Evolutionary conservation across 2,888 invertebrate species (phyloP), one percentile per base, ranked within the genome.

Genomic region (Marasmarcha lunaedactyla): DNA sequence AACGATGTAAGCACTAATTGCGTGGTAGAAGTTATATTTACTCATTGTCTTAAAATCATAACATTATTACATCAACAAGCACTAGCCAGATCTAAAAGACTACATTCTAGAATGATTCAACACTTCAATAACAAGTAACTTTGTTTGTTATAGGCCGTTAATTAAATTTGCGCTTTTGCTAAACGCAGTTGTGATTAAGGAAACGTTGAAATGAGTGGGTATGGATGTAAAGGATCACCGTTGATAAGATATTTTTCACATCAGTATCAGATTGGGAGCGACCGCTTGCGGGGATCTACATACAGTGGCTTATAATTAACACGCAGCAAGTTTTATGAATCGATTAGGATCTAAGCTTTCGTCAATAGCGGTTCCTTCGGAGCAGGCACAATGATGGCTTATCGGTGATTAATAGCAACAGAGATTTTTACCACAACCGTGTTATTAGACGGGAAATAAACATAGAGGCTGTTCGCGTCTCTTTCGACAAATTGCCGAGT

Each of bases 311-410:
- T 81, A 81, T 83, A 81, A 83, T 83, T 83, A 83, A 83, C 83
- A 81, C 83, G 70, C 72, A 71, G 71, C 73, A 68, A 77, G 73
- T 78, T 73, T 81, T 81, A 79, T 81, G 76, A 81, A 78, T 73
- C 76, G 83, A 83, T 83, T 83, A 78, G 67, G 63, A 83, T 83
- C 83, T 81, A 79, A 81, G 81, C 83, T 83, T 83, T 83, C 78
- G 73, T 83, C 83, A 79, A 81, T 83, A 71, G 70, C 71, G 70
- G 76, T 73, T 73, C 73, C 76, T 74, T 68, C 71, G 71, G 63
- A 57, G 63, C 59, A 57, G 54, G 59, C 63, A 63, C 65, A 52
- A 47, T 50, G 76, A 79, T 79, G 56, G 52, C 65, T 74, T 81
- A 79, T 79, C 78, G 60, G 61, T 81, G 79, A 83, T 79, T 73